Conservation (phyloP, 2,797 vertebrate species). For the Xerus rutilus region DNA sequence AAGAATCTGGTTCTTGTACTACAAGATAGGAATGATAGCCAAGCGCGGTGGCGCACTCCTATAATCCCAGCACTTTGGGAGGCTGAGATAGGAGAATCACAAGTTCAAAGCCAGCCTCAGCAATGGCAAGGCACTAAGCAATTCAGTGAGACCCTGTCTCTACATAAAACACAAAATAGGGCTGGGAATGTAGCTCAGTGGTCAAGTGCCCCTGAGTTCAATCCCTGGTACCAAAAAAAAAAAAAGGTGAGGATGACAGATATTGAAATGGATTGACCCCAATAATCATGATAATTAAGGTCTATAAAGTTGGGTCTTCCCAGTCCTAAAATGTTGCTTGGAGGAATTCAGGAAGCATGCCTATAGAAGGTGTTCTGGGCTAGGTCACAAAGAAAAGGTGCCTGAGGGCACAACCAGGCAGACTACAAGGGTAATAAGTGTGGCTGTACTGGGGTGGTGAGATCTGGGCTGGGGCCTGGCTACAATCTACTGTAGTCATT, state of each 20-base stretch:
- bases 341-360: background rate
- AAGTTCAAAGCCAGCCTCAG: no score
- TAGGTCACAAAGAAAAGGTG: background rate
- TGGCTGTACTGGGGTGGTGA: background rate
- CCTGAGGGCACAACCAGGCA: background rate
- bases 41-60: no score
- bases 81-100: no score
- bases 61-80: no score
- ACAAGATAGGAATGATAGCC: no score
- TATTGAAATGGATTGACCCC: background rate
- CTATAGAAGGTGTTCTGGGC: background rate
- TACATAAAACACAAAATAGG: no score
- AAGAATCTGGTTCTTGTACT: no score
- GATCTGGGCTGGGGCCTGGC: background rate
- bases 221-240: no score
- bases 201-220: no score
- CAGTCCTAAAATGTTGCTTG: background rate
- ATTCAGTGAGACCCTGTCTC: no score
- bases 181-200: no score
- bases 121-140: no score
- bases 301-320: background rate
- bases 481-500: background rate
- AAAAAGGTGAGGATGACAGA: background rate
- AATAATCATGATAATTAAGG: background rate
- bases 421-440: background rate